Evolutionary conservation across 2,888 invertebrate genomes (phyloP).

Genomic region (Brachycybe producta): DNA sequence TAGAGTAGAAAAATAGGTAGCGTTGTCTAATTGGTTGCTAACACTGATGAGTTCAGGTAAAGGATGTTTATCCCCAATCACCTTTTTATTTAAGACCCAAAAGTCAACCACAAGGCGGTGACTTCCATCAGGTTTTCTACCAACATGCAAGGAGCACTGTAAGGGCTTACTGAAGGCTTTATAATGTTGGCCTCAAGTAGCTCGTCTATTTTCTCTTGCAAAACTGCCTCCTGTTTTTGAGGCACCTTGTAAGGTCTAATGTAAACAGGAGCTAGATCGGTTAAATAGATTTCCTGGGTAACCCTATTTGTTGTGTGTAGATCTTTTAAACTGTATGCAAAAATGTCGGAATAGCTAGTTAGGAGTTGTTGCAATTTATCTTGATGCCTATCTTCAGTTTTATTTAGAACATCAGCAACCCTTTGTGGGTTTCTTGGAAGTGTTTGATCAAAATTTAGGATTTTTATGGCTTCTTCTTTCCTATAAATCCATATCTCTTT

Average conservation of each 20-base stretch:
- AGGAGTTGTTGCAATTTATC: too few relatives aligned
- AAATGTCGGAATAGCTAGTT: too few relatives aligned
- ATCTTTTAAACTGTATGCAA: too few relatives aligned
- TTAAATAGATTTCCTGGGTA: too few relatives aligned
- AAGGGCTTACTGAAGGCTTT: conserved; percentile 3
- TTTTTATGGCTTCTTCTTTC: too few relatives aligned
- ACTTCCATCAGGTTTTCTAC: neutral
- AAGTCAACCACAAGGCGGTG: neutral
- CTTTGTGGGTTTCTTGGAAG: too few relatives aligned
- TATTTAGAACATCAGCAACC: too few relatives aligned
- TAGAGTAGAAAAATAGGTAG: neutral
- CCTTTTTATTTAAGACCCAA: neutral
- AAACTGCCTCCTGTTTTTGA: neutral
- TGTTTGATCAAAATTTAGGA: too few relatives aligned
- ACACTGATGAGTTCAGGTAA: neutral
- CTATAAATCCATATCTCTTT: too few relatives aligned
- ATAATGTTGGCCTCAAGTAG: conserved; percentile 1
- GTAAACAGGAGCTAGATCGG: neutral
- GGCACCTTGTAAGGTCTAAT: neutral
- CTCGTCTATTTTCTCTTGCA: neutral
- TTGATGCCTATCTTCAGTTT: too few relatives aligned
- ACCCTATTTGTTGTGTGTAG: too few relatives aligned
- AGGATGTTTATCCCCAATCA: neutral
- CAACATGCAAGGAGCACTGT: conserved; percentile 4
- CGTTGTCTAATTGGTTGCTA: neutral